A percentile compares a stretch with the other conserved stretches of the same genome.
phyloP scores from a whole-genome alignment of 2,113 vertebrate genomes.

The Syrmaticus mikado region DNA sequence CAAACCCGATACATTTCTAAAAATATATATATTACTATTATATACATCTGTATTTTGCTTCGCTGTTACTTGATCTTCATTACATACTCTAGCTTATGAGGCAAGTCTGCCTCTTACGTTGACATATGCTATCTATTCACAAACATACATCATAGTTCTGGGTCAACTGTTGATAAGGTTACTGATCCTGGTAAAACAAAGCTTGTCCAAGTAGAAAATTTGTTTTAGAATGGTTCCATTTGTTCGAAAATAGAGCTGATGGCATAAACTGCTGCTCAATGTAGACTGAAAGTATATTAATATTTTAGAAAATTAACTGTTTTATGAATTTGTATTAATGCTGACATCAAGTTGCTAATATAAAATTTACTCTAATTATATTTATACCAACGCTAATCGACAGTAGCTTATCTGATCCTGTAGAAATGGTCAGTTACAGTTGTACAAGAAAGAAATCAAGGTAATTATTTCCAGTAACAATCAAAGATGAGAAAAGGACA shows the following conservation, averaged over 20 bases:
- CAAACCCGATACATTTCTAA: constrained; percentile 17
- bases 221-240: constrained; percentile 86
- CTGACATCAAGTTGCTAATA: constrained; percentile 37
- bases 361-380: constrained; percentile 30
- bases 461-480: neutral
- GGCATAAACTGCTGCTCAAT: constrained; percentile 79
- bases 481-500: neutral
- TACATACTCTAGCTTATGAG: constrained; percentile 72
- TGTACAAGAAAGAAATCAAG: neutral
- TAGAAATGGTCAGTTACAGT: neutral
- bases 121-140: constrained; percentile 89
- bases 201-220: constrained; percentile 90
- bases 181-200: constrained; percentile 92
- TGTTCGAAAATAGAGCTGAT: constrained; percentile 83
- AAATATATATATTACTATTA: constrained; percentile 1
- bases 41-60: constrained; percentile 34
- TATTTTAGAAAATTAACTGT: constrained; percentile 16
- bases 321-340: neutral
- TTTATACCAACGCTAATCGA: neutral
- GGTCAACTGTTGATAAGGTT: constrained; percentile 96
- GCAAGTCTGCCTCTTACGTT: constrained; percentile 74
- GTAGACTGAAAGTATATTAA: constrained; percentile 40
- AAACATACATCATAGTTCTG: constrained; percentile 84
- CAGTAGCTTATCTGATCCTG: neutral
- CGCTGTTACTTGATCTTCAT: constrained; percentile 76